Conservation (phyloP, 1,140 invertebrate genomes). For the Zaprionus davidi region DNA sequence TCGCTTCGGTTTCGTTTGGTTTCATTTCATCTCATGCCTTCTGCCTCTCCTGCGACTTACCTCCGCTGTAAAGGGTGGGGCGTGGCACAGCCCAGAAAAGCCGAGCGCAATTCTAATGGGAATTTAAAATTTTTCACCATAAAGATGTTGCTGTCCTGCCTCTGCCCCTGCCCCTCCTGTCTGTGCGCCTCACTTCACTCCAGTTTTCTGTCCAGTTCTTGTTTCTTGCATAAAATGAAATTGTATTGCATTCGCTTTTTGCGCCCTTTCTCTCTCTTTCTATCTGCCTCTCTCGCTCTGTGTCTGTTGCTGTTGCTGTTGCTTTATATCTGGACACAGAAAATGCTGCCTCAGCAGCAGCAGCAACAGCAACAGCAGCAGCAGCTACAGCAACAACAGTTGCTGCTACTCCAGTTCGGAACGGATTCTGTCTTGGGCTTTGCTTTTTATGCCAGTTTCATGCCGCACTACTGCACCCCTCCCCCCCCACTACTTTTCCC, state of each 20-base stretch:
- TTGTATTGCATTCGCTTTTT: slow-evolving; percentile 72
- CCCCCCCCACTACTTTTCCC: background rate
- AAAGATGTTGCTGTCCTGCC: slow-evolving; percentile 55
- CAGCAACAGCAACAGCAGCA: slow-evolving; percentile 24
- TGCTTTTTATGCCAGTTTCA: slow-evolving; percentile 66
- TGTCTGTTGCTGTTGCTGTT: slow-evolving; percentile 36
- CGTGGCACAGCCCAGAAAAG: slow-evolving; percentile 32
- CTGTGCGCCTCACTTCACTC: slow-evolving; percentile 24
- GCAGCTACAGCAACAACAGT: slow-evolving; percentile 13
- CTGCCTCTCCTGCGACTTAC: slow-evolving; percentile 24
- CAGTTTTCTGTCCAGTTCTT: slow-evolving; percentile 51
- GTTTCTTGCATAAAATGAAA: slow-evolving; percentile 82
- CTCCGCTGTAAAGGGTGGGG: slow-evolving; percentile 11
- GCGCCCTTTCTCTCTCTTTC: slow-evolving; percentile 1
- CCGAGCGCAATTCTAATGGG: slow-evolving; percentile 74
- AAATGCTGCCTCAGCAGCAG: slow-evolving; percentile 64
- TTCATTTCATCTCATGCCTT: slow-evolving; percentile 69
- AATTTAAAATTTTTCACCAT: slow-evolving; percentile 81
- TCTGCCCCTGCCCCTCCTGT: background rate
- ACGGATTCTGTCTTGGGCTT: slow-evolving; percentile 69
- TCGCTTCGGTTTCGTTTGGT: slow-evolving; percentile 47
- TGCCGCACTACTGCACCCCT: slow-evolving; percentile 33
- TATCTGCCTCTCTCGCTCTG: slow-evolving; percentile 8
- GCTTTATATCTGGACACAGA: slow-evolving; percentile 76
- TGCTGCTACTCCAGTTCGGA: slow-evolving; percentile 53